A percentile compares a stretch with the other conserved stretches of the same genome.
Evolutionary conservation across 2,888 invertebrate genomes (phyloP).

Genomic region (Drosophila phalerata): DNA sequence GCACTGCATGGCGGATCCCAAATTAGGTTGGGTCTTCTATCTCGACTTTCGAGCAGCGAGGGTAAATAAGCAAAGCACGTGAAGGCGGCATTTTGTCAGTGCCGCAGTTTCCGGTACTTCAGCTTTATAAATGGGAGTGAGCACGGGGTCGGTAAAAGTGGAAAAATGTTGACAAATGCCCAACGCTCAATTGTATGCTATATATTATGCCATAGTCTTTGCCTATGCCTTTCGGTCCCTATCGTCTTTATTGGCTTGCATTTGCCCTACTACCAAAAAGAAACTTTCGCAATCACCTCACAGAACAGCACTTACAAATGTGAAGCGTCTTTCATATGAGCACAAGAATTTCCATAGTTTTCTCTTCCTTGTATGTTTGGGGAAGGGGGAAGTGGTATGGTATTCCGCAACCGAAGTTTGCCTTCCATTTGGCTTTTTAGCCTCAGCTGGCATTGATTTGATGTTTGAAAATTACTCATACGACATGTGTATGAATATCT

Average conservation of each 20-base stretch:
- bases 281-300: constrained; percentile 31
- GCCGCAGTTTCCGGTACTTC: constrained; percentile 54
- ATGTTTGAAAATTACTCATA: constrained; percentile 50
- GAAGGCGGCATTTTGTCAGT: constrained; percentile 64
- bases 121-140: constrained; percentile 31
- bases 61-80: constrained; percentile 48
- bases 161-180: constrained; percentile 60
- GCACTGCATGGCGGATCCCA: constrained; percentile 58
- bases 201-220: constrained; percentile 38
- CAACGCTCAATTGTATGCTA: constrained; percentile 53
- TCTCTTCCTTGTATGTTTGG: neutral
- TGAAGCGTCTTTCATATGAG: constrained; percentile 31
- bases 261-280: neutral
- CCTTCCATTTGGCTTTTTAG: constrained; percentile 48
- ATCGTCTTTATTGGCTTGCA: constrained; percentile 44
- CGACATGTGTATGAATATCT: constrained; percentile 55
- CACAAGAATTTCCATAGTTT: constrained; percentile 49
- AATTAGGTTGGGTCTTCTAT: constrained; percentile 56
- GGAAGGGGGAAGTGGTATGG: neutral
- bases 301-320: constrained; percentile 29
- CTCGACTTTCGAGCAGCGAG: constrained; percentile 13
- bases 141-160: neutral
- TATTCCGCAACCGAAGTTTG: constrained; percentile 35
- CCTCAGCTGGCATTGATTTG: constrained; percentile 59
- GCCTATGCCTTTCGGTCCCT: constrained; percentile 11